Percentiles rank a stretch among this genome's conserved stretches.
Conservation (phyloP, 2,797 vertebrate species). For the Myotis planiceps region DNA sequence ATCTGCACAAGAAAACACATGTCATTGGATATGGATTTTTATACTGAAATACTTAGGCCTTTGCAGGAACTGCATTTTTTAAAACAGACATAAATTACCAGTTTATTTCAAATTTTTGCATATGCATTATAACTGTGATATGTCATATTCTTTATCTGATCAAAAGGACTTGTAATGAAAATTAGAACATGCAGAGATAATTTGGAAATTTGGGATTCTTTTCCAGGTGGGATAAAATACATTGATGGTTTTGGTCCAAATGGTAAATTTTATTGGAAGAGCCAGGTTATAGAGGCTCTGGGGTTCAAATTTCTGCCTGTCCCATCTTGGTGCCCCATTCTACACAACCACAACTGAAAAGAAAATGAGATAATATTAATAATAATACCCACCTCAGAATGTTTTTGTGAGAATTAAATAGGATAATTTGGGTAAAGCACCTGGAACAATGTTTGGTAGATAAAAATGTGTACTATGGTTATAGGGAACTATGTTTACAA, state of each 20-base stretch:
- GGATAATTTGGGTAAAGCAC: neutral
- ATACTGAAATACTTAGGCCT: conserved; percentile 22
- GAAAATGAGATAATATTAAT: neutral
- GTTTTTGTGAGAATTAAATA: neutral
- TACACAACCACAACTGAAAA: neutral
- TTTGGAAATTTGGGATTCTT: neutral
- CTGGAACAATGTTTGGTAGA: neutral
- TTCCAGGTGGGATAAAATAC: neutral
- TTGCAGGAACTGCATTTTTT: conserved; percentile 26
- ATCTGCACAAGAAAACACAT: conserved; percentile 58
- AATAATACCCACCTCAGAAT: neutral
- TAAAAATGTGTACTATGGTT: neutral
- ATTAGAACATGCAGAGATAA: conserved; percentile 2
- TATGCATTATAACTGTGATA: neutral
- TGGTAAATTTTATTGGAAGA: neutral
- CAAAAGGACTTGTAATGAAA: conserved; percentile 17
- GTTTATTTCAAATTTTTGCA: conserved; percentile 27
- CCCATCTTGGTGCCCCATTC: neutral
- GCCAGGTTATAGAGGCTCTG: neutral
- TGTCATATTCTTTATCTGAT: neutral
- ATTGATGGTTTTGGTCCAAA: neutral
- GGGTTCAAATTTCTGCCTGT: neutral
- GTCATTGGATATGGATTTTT: conserved; percentile 29
- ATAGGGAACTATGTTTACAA: neutral
- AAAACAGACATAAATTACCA: conserved; percentile 7